Base-by-base conservation (phyloP, 92 coral and sea anemone species). In the Phymanthus crucifer region DNA sequence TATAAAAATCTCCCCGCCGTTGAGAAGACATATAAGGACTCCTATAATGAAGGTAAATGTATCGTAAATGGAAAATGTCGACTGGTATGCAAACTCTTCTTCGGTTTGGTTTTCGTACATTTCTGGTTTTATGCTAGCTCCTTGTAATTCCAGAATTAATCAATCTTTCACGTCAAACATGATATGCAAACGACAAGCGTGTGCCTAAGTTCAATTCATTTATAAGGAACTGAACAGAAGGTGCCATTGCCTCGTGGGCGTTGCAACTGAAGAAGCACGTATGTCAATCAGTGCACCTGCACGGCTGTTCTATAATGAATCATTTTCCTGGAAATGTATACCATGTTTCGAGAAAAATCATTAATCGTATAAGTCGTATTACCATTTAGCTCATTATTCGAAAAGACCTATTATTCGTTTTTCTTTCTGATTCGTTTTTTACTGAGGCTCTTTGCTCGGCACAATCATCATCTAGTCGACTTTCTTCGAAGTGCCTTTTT, bases 21-120 rank as follows among this genome's bases (percentile, higher is more conserved):
- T 74, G 43, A 50, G n/a, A 7, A 74, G 40, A 32, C 78, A 74
- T 0, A 74, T 74, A n/a, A 74, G 66, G 27, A 74, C 40, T 32
- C 56, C 78, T 32, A 74, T 74, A 17, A 74, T 21, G 4, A 74
- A 24, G 12, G 78, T 45, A 17, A 36, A 74, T n/a, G 48, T 23
- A 12, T 74, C 32, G 19, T 26, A 52, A 26, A 74, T 40, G 4
- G 75, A 32, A 24, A 18, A 71, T 13, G 6, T 34, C 17, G 21
- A 23, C 2, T 29, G n/a, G 24, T 71, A 33, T 71, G 9, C 48
- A 21, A 54, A 19, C 27, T 21, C 29, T 21, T 54, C 64, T 21
- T 54, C 64, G 3, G 64, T 54, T 54, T 54, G 27, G 64, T 54
- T 54, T 23, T 29, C 27, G 10, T 54, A 29, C 64, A 54, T 54